phyloP scores from a whole-genome alignment of 2,797 vertebrate genomes.

The Novumbra hubbsi region DNA sequence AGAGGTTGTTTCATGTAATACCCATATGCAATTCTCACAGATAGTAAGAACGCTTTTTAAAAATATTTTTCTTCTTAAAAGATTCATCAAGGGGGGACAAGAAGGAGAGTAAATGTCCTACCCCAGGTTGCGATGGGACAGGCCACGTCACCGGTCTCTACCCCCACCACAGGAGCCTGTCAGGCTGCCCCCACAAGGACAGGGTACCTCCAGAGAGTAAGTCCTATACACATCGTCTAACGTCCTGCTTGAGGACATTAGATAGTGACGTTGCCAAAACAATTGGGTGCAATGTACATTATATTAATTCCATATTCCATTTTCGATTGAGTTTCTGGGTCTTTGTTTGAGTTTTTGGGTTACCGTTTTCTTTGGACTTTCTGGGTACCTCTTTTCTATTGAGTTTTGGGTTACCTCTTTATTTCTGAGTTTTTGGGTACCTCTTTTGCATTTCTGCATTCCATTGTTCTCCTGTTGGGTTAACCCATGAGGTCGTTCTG shows the following conservation, averaged over 20 bases:
- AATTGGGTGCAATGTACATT: not conserved
- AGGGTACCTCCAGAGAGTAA: constrained; percentile 99
- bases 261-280: no score
- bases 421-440: not conserved
- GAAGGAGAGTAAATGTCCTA: constrained; percentile 99
- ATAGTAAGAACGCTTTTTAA: not conserved
- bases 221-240: constrained; percentile 43
- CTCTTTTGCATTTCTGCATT: not conserved
- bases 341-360: not conserved
- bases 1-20: not conserved
- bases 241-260: not conserved
- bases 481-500: not conserved
- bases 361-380: not conserved
- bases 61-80: constrained; percentile 59
- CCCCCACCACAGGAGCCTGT: constrained; percentile 98
- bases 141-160: constrained; percentile 98
- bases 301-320: not conserved
- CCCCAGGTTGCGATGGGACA: constrained; percentile 96
- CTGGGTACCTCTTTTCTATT: not conserved
- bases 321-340: not conserved
- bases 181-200: constrained; percentile 98
- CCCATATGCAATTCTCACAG: no score
- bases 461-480: not conserved
- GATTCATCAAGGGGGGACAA: constrained; percentile 95
- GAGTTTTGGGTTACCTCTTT: not conserved